These are phyloP conservation scores for Drosophila melanica DNA, from an alignment of 1,140 invertebrate species.

Conservation along the genomic window DNA sequence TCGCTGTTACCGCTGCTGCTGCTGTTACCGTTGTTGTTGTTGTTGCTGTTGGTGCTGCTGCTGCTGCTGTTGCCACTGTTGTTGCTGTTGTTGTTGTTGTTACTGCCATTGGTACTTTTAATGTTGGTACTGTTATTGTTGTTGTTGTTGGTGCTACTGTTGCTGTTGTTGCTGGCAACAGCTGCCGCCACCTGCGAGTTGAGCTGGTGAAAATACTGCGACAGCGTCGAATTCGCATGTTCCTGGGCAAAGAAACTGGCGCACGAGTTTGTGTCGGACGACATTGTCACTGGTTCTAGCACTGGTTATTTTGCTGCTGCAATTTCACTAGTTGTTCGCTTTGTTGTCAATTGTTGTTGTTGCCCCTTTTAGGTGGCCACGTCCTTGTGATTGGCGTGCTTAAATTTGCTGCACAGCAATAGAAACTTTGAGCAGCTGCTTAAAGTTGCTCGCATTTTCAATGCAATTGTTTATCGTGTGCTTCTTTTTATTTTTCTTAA, in stretches of 20 bases:
- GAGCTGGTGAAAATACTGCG: conserved; percentile 80
- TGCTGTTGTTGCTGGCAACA: conserved; percentile 34
- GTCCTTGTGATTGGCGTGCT: conserved; percentile 69
- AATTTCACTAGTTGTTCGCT: background rate
- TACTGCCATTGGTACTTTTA: conserved; percentile 26
- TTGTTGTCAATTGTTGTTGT: background rate
- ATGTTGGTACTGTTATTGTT: conserved; percentile 29
- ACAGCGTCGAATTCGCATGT: conserved; percentile 71
- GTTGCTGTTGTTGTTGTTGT: conserved; percentile 30
- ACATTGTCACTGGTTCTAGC: conserved; percentile 53
- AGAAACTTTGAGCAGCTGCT: conserved; percentile 54
- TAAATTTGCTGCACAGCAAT: conserved; percentile 63
- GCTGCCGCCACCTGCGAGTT: conserved; percentile 69
- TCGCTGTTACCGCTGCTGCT: conserved; percentile 37
- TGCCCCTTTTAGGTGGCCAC: conserved; percentile 58
- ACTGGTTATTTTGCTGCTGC: conserved; percentile 26
- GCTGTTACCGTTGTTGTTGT: conserved; percentile 42
- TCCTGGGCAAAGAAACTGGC: conserved; percentile 77
- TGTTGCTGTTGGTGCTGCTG: conserved; percentile 27
- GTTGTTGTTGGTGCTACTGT: conserved; percentile 3
- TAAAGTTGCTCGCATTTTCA: conserved; percentile 73
- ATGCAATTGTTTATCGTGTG: conserved; percentile 9
- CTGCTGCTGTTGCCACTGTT: conserved; percentile 45
- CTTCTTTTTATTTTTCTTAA: background rate
- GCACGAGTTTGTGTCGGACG: conserved; percentile 73